phyloP scores from a whole-genome alignment of 2,797 vertebrate genomes.

The Zenarchopterus dispar region DNA sequence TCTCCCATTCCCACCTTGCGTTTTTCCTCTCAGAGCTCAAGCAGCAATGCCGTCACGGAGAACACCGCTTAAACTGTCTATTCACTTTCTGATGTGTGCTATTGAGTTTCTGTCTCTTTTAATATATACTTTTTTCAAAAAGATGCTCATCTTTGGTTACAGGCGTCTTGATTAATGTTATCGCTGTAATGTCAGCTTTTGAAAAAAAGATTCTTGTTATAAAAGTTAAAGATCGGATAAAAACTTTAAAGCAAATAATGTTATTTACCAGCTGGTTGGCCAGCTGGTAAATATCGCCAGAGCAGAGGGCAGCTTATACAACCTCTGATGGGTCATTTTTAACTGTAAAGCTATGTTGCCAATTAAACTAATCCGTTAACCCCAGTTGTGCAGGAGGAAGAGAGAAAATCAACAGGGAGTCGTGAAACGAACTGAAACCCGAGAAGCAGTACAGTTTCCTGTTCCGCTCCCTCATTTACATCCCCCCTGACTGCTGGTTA shows the following conservation, averaged over 20 bases:
- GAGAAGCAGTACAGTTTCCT: constrained; percentile 40
- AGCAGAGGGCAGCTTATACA: constrained; percentile 48
- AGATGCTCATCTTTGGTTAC: no score
- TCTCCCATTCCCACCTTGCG: constrained; percentile 51
- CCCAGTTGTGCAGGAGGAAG: constrained; percentile 49
- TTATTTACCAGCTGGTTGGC: constrained; percentile 28
- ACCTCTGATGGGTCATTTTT: constrained; percentile 50
- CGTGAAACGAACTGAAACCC: constrained; percentile 53
- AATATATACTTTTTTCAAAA: neutral
- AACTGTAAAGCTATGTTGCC: constrained; percentile 57
- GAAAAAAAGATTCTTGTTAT: neutral
- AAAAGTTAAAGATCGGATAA: no score
- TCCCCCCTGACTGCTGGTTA: constrained; percentile 35
- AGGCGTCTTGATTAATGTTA: no score
- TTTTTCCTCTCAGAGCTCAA: constrained; percentile 33
- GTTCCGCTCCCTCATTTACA: constrained; percentile 27
- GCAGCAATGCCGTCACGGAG: constrained; percentile 48
- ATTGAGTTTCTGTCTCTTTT: constrained; percentile 55
- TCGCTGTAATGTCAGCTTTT: no score
- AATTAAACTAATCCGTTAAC: constrained; percentile 65
- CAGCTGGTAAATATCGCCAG: no score
- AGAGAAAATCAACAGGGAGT: constrained; percentile 57
- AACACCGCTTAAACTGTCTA: constrained; percentile 61
- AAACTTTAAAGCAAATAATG: constrained; percentile 16
- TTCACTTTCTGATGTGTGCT: constrained; percentile 74